phyloP scores from a whole-genome alignment of 2,888 invertebrate genomes.

The Dryococelus australis region DNA sequence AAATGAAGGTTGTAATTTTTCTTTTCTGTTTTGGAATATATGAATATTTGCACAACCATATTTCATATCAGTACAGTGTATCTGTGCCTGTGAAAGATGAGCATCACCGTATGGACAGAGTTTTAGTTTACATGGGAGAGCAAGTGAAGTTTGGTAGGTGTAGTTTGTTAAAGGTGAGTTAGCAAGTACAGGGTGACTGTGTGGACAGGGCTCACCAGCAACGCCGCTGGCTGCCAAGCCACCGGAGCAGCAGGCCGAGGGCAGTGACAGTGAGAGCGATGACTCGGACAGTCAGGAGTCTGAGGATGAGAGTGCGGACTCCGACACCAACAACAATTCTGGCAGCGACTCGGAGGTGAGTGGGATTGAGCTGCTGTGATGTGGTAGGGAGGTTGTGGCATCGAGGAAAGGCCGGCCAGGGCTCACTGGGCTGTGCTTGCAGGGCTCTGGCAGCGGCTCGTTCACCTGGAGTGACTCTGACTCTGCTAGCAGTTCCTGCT shows the following conservation, averaged over 20 bases:
- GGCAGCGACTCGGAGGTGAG: constrained; percentile 45
- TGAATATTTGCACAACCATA: too few species aligned
- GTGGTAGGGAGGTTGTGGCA: too few species aligned
- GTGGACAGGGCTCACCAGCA: constrained; percentile 45
- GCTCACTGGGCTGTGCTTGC: constrained; percentile 43
- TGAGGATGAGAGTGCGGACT: constrained; percentile 52
- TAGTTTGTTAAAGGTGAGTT: too few species aligned
- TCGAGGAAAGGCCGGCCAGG: background rate
- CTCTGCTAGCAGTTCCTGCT: constrained; percentile 49
- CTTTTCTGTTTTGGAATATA: too few species aligned
- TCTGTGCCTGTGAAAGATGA: too few species aligned
- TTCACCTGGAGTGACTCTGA: constrained; percentile 51
- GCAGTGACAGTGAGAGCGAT: constrained; percentile 42
- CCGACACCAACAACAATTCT: constrained; percentile 60
- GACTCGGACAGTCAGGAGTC: constrained; percentile 61
- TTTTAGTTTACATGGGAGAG: too few species aligned
- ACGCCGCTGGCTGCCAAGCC: constrained; percentile 44
- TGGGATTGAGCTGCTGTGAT: constrained; percentile 16
- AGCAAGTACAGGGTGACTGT: too few species aligned
- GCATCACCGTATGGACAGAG: too few species aligned
- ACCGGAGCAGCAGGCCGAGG: constrained; percentile 32
- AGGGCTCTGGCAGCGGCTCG: constrained; percentile 62
- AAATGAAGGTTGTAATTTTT: too few species aligned
- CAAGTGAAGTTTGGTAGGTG: too few species aligned
- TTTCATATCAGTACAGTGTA: too few species aligned